Conservation (phyloP, 2,113 vertebrate species). For the Sisor rabdophorus region DNA sequence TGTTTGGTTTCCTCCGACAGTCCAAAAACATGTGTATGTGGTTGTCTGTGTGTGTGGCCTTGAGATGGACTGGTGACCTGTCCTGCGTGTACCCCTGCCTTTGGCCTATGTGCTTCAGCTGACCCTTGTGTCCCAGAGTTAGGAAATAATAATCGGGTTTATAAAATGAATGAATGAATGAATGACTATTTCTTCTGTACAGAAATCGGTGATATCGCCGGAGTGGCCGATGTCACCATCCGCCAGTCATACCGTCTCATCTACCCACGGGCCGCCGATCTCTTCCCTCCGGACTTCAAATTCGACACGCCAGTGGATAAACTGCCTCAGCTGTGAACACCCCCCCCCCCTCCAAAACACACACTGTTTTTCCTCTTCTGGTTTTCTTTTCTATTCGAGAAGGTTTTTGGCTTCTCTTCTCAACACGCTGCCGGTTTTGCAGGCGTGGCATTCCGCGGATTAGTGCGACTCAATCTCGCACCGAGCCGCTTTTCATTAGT, state of each 20-base stretch:
- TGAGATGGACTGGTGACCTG: no score
- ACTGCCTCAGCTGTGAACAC: constrained; percentile 86
- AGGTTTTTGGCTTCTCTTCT: constrained; percentile 47
- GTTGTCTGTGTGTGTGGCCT: no score
- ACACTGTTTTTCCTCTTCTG: constrained; percentile 52
- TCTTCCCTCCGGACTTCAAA: constrained; percentile 97
- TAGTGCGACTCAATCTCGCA: constrained; percentile 51
- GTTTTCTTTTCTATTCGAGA: constrained; percentile 51
- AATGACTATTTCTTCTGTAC: constrained; percentile 56
- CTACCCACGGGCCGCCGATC: constrained; percentile 94
- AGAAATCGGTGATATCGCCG: constrained; percentile 98
- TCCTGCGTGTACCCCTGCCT: no score
- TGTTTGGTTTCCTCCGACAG: no score
- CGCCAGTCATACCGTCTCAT: constrained; percentile 95
- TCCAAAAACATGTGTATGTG: no score
- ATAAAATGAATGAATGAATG: no score
- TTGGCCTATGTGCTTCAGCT: no score
- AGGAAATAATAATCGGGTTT: no score
- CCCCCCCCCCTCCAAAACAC: no score
- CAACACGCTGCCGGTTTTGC: constrained; percentile 30
- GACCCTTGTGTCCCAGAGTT: no score
- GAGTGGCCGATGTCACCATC: constrained; percentile 98
- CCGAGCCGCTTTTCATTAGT: constrained; percentile 60
- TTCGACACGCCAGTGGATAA: constrained; percentile 98
- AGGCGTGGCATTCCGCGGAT: constrained; percentile 71